phyloP scores from a whole-genome alignment of 1,140 invertebrate species.

The Heliothis virescens region DNA sequence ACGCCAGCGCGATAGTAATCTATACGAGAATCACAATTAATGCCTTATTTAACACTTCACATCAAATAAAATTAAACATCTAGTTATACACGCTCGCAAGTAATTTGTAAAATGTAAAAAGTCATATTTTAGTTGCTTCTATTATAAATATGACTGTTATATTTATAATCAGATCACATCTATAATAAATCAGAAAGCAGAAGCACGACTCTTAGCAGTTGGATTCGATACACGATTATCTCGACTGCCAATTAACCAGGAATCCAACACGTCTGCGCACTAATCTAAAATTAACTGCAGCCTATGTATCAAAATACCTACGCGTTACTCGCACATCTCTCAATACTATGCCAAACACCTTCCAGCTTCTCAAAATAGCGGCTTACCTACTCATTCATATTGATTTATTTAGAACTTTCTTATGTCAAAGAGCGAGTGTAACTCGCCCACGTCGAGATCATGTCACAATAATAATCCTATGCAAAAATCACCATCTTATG shows the following conservation, averaged over 20 bases:
- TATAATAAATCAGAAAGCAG: slow-evolving; percentile 55
- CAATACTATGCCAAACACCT: slow-evolving; percentile 86
- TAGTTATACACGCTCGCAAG: slow-evolving; percentile 21
- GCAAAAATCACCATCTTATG: slow-evolving; percentile 35
- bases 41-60: slow-evolving; percentile 77
- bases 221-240: slow-evolving; percentile 79
- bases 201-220: slow-evolving; percentile 18
- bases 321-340: slow-evolving; percentile 84
- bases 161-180: slow-evolving; percentile 9
- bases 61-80: slow-evolving; percentile 51
- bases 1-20: slow-evolving; percentile 80
- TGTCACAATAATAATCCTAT: slow-evolving; percentile 35
- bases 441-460: slow-evolving; percentile 48
- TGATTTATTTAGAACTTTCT: slow-evolving; percentile 70
- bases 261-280: slow-evolving; percentile 84
- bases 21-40: slow-evolving; percentile 79
- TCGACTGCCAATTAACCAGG: slow-evolving; percentile 84
- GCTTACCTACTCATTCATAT: slow-evolving; percentile 73
- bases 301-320: slow-evolving; percentile 86
- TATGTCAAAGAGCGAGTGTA: slow-evolving; percentile 52
- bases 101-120: slow-evolving; percentile 3
- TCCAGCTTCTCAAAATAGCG: slow-evolving; percentile 83
- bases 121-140: not conserved
- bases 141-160: not conserved
- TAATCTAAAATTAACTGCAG: slow-evolving; percentile 86